These are phyloP conservation scores for Florisuga fusca DNA, from an alignment of 2,797 vertebrate species.

Conservation along the genomic window DNA sequence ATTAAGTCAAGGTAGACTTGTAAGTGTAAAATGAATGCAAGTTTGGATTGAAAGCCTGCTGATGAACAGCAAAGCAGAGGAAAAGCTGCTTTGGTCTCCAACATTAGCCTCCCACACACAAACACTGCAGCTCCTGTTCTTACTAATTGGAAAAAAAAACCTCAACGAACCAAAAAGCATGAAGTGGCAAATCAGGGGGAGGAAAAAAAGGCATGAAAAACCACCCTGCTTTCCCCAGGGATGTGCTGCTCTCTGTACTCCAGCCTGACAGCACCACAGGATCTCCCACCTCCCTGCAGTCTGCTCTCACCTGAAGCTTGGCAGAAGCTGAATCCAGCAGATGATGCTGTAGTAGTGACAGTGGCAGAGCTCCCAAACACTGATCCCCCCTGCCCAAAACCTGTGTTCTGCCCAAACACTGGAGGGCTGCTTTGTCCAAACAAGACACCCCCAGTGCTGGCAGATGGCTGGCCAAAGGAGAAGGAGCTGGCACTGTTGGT, in stretches of 20 bases:
- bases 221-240: neutral
- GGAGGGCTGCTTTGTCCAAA: constrained; percentile 86
- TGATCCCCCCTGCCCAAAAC: constrained; percentile 85
- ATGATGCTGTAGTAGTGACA: constrained; percentile 85
- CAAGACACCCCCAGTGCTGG: constrained; percentile 74
- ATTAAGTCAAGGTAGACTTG: neutral
- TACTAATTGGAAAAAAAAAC: neutral
- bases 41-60: neutral
- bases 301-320: constrained; percentile 87
- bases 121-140: neutral
- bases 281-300: too few species aligned
- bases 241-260: neutral
- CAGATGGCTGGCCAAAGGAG: constrained; percentile 83
- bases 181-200: rapidly evolving
- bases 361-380: constrained; percentile 87
- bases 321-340: constrained; percentile 91
- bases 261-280: neutral
- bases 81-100: constrained; percentile 2
- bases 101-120: neutral
- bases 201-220: neutral
- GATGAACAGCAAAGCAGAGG: neutral
- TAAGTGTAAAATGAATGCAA: neutral
- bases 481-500: constrained; percentile 84
- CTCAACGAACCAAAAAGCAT: neutral
- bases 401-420: constrained; percentile 86